A percentile compares a stretch with the other conserved stretches of the same genome.
Evolutionary conservation across 2,113 vertebrate genomes (phyloP).

Genomic region (Albula glossodonta): DNA sequence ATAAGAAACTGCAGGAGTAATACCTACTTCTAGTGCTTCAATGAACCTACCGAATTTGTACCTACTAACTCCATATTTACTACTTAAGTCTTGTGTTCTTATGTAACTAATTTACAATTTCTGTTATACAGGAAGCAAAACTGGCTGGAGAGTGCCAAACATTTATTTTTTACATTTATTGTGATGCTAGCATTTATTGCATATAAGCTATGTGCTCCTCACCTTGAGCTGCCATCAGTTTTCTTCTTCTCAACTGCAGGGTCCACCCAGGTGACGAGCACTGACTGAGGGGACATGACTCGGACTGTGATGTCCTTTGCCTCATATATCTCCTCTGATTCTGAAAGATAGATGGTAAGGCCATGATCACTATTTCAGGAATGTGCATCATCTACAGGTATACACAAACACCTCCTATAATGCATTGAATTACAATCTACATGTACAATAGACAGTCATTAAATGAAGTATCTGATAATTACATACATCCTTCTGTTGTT

Average conservation of each 20-base stretch:
- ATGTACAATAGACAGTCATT: too few relatives aligned
- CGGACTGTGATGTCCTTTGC: constrained; percentile 85
- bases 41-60: too few relatives aligned
- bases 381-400: background rate
- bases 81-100: too few relatives aligned
- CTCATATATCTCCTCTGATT: constrained; percentile 78
- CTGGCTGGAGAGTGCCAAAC: too few relatives aligned
- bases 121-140: too few relatives aligned
- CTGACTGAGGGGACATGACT: constrained; percentile 93
- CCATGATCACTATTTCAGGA: background rate
- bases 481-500: background rate
- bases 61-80: too few relatives aligned
- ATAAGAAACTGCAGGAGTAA: too few relatives aligned
- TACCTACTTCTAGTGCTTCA: too few relatives aligned
- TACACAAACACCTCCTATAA: background rate
- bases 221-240: constrained; percentile 62
- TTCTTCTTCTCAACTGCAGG: constrained; percentile 82
- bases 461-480: background rate
- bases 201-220: background rate
- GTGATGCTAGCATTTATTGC: constrained; percentile 1
- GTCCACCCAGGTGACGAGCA: constrained; percentile 91
- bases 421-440: too few relatives aligned
- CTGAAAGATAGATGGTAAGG: constrained; percentile 62
- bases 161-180: too few relatives aligned
- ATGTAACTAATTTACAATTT: too few relatives aligned